Percentiles rank a stretch among this genome's conserved stretches.
phyloP scores from a whole-genome alignment of 2,113 vertebrate species.

The Semnornis frantzii region DNA sequence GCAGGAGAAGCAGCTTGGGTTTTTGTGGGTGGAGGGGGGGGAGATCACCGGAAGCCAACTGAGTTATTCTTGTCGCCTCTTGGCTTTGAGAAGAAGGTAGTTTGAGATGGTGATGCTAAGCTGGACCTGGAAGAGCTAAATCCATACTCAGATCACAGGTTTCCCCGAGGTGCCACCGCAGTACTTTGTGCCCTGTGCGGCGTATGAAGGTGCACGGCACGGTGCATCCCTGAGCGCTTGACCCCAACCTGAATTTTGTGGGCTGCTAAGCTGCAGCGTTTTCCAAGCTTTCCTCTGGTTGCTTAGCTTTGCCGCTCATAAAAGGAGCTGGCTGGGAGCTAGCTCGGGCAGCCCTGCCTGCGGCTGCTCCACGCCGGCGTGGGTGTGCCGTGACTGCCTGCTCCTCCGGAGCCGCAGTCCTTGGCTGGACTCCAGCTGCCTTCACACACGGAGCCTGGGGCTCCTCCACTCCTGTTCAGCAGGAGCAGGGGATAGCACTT shows the following conservation, averaged over 20 bases:
- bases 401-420: background rate
- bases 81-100: constrained; percentile 2
- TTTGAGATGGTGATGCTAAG: background rate
- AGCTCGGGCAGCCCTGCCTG: background rate
- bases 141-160: background rate
- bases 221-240: background rate
- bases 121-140: background rate
- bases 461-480: accelerated
- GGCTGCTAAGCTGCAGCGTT: accelerated
- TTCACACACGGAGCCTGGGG: background rate
- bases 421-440: background rate
- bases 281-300: background rate
- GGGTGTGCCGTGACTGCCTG: background rate
- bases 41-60: constrained; percentile 11
- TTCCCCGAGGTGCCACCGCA: background rate
- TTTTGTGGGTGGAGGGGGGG: constrained; percentile 39
- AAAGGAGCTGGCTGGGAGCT: background rate
- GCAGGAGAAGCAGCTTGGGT: constrained; percentile 55
- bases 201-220: background rate
- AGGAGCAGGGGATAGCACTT: background rate
- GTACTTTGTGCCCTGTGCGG: background rate
- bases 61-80: constrained; percentile 40
- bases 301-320: background rate
- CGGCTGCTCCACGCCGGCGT: background rate
- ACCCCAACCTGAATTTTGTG: background rate